phyloP scores from a whole-genome alignment of 2,113 vertebrate species.

The Malurus melanocephalus region DNA sequence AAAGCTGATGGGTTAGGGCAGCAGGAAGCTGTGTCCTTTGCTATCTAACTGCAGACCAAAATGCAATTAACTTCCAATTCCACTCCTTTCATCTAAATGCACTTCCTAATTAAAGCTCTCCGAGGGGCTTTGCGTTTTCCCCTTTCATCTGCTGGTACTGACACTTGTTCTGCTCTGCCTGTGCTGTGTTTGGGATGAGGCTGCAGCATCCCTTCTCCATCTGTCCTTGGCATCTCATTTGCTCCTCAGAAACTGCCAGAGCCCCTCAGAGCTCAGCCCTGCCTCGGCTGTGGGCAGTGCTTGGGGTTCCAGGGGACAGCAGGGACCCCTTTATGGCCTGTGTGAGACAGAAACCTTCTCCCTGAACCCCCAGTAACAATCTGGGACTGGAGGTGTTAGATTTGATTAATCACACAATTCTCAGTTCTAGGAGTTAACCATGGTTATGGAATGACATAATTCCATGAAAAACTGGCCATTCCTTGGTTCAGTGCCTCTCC shows the following conservation, averaged over 20 bases:
- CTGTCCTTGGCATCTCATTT: neutral
- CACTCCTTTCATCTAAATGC: neutral
- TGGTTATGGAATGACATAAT: neutral
- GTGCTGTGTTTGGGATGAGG: neutral
- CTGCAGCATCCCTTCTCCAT: neutral
- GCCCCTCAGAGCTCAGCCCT: neutral
- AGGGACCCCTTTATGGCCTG: neutral
- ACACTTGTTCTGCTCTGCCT: neutral
- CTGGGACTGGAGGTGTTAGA: neutral
- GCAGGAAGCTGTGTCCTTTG: slow-evolving; percentile 46
- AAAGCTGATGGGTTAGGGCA: slow-evolving; percentile 42
- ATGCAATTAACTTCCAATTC: slow-evolving; percentile 6
- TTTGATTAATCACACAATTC: neutral
- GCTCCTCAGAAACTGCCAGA: neutral
- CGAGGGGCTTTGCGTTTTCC: neutral
- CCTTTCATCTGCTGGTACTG: neutral
- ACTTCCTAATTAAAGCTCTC: neutral
- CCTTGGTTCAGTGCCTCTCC: neutral
- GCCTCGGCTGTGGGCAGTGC: neutral
- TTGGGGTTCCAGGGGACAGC: neutral
- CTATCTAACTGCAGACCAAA: slow-evolving; percentile 6
- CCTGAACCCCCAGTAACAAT: neutral
- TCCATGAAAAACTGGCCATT: neutral
- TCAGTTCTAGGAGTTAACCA: neutral
- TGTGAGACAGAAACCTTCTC: neutral